These are phyloP conservation scores for Drosophila quasianomalipes DNA, from an alignment of 2,888 invertebrate genomes.

Conservation along the genomic window DNA sequence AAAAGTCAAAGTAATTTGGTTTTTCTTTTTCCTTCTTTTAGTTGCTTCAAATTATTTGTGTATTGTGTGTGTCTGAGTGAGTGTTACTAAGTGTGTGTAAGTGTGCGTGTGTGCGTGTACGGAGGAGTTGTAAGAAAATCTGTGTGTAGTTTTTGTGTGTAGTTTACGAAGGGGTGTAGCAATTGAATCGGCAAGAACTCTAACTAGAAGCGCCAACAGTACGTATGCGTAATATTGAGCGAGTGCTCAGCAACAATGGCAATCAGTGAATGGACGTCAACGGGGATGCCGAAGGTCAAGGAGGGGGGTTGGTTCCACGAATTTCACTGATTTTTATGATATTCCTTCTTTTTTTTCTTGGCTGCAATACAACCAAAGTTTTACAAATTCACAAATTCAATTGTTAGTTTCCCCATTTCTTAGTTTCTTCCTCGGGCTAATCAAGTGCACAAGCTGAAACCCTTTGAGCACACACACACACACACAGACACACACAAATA, in stretches of 20 bases:
- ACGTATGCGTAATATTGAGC: slow-evolving; percentile 61
- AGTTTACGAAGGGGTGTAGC: slow-evolving; percentile 17
- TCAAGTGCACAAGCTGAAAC: slow-evolving; percentile 47
- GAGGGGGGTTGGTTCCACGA: not conserved
- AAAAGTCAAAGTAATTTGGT: slow-evolving; percentile 64
- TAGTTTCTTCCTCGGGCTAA: slow-evolving; percentile 35
- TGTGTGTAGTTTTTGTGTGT: slow-evolving; percentile 1
- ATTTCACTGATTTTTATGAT: slow-evolving; percentile 58
- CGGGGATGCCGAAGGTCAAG: not conserved
- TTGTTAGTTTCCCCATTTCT: slow-evolving; percentile 48
- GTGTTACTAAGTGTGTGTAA: not conserved
- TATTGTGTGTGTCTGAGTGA: slow-evolving; percentile 41
- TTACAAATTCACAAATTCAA: slow-evolving; percentile 59
- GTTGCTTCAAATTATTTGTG: slow-evolving; percentile 51
- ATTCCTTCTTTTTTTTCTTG: slow-evolving; percentile 26
- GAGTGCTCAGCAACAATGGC: slow-evolving; percentile 51
- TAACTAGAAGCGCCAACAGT: slow-evolving; percentile 39
- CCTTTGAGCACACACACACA: slow-evolving; percentile 35
- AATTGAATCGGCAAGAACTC: slow-evolving; percentile 45
- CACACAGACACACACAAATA: slow-evolving; percentile 8
- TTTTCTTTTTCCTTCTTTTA: slow-evolving; percentile 16
- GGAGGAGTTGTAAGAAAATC: slow-evolving; percentile 9
- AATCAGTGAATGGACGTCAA: slow-evolving; percentile 39
- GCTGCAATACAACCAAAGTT: slow-evolving; percentile 43
- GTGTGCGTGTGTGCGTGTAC: not conserved